Base-by-base conservation (phyloP, 2,113 vertebrate species). In the Pseudorasbora parva region DNA sequence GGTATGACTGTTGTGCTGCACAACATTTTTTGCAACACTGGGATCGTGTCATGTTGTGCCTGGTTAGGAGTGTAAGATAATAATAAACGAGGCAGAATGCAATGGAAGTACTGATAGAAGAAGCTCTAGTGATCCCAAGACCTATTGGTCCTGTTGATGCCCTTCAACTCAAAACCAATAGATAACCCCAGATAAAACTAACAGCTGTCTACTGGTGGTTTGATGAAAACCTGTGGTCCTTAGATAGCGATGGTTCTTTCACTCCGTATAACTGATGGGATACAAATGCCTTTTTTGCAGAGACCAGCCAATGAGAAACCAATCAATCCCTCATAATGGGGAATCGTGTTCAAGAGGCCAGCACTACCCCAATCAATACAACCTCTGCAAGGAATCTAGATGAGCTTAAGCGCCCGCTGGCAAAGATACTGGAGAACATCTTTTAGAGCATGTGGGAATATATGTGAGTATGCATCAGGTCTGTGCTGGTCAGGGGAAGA, bases 251-350 rank as follows among this genome's bases (percentile, higher is more conserved):
- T 25, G 17, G 45, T 82, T 57, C 75, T 71, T 14, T 17, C 19
- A 57, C 75, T 75, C 57, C 84, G 75, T 62, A 25, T 69, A 69
- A 84, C 75, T 59, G 78, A 88, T 81, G 71, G 45, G 64, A 21
- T 73, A 59, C 71, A 59, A 77, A 11, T 23, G 3, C 14, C 30
- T 76, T 37, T 84, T 78, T 84, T 79, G 6, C 19, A 81, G 75
- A 21, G 59, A 33, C 57, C 59, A 72, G 84, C 87, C 79, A 85
- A 93, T 93, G 92, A 91, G 79, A 90, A 88, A 68, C 86, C 87
- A 87, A 94, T 94, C 93, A 91, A 92, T 93, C 15, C 68, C 81
- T 86, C 84, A 91, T 93, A 94, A 94, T 91, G 85, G 88, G 89
- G 89, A 88, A 89, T 93, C 90, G 88, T 92, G 91, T 93, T 75